A percentile compares a stretch with the other conserved stretches of the same genome.
Conservation (phyloP, 2,888 invertebrate species). For the Hyppa rectilinea region DNA sequence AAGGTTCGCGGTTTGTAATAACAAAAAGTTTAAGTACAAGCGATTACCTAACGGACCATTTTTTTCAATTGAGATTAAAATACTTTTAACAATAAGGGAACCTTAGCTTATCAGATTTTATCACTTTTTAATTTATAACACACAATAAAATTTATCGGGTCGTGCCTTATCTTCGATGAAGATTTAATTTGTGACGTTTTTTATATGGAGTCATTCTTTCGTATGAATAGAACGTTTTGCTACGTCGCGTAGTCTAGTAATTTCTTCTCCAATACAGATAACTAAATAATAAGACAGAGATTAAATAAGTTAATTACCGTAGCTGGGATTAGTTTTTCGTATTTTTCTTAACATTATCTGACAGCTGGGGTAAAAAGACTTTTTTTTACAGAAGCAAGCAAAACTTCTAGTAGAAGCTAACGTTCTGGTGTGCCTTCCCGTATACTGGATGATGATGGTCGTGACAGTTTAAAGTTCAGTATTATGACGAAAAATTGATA, state of each 20-base stretch:
- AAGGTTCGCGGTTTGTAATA: slow-evolving; percentile 70
- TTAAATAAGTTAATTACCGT: neutral
- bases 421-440: no score
- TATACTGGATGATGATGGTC: neutral
- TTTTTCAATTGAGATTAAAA: slow-evolving; percentile 25
- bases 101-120: slow-evolving; percentile 17
- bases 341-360: slow-evolving; percentile 1
- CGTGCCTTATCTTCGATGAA: slow-evolving; percentile 26
- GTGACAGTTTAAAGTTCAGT: neutral
- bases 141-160: slow-evolving; percentile 16
- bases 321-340: neutral
- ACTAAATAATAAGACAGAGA: neutral
- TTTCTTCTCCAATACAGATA: neutral
- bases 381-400: neutral
- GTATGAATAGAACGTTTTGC: neutral
- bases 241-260: neutral
- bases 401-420: neutral
- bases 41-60: slow-evolving; percentile 56
- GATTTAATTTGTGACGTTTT: slow-evolving; percentile 24
- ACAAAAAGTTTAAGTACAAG: slow-evolving; percentile 63
- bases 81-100: slow-evolving; percentile 16
- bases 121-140: slow-evolving; percentile 13
- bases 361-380: neutral
- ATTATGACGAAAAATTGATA: neutral
- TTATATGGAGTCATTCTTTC: neutral